phyloP scores from a whole-genome alignment of 2,888 invertebrate species.

The Helleia helle region DNA sequence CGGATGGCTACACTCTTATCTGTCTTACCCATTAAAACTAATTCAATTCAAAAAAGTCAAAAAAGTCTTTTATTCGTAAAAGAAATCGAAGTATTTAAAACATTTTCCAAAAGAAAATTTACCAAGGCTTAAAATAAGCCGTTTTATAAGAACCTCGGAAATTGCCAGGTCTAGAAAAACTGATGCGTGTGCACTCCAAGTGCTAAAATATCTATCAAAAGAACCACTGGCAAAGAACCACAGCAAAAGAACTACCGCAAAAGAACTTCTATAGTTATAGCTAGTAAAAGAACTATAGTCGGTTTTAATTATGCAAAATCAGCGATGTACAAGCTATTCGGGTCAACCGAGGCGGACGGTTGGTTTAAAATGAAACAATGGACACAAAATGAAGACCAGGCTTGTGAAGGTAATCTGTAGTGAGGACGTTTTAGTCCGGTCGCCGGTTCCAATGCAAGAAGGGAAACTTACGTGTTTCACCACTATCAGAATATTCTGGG shows the following conservation, averaged over 20 bases:
- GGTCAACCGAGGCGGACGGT: conserved; percentile 39
- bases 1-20: no score
- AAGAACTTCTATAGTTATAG: conserved; percentile 41
- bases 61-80: no score
- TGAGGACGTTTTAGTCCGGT: conserved; percentile 2
- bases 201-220: conserved; percentile 13
- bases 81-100: no score
- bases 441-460: no score
- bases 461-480: no score
- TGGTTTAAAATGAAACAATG: conserved; percentile 51
- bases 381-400: conserved; percentile 39
- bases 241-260: conserved; percentile 25
- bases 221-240: conserved; percentile 32
- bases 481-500: no score
- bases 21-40: no score
- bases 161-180: no score
- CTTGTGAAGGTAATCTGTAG: conserved; percentile 7
- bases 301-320: conserved; percentile 58
- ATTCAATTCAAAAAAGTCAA: no score
- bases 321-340: conserved; percentile 44
- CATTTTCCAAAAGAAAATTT: no score
- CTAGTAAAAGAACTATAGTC: conserved; percentile 40
- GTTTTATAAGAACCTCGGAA: no score
- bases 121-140: no score
- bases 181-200: background rate